A percentile compares a stretch with the other conserved stretches of the same genome.
These are phyloP conservation scores for Monopterus albus DNA, from an alignment of 2,113 vertebrate genomes.

Conservation along the genomic window DNA sequence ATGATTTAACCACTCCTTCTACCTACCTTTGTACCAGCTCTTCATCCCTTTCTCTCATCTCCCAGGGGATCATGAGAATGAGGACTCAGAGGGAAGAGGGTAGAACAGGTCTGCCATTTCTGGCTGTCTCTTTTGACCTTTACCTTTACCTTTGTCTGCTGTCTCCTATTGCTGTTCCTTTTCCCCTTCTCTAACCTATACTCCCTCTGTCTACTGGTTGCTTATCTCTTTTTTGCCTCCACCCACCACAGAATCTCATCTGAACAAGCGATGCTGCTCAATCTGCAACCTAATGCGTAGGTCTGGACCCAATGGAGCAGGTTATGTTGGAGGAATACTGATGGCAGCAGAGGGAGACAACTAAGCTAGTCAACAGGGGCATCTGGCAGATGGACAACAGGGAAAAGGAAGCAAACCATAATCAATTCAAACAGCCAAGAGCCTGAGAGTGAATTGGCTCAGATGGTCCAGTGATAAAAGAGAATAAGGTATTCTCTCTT, in stretches of 20 bases:
- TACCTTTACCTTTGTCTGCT: conserved; percentile 55
- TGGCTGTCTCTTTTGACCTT: conserved; percentile 62
- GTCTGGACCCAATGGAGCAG: conserved; percentile 45
- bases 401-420: conserved; percentile 32
- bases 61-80: conserved; percentile 47
- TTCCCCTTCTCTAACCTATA: not conserved
- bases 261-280: conserved; percentile 51
- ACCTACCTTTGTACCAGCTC: conserved; percentile 17
- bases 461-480: conserved; percentile 47
- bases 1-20: conserved; percentile 63
- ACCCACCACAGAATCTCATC: conserved; percentile 34
- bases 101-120: conserved; percentile 28
- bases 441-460: conserved; percentile 61
- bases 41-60: conserved; percentile 34
- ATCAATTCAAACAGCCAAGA: conserved; percentile 59
- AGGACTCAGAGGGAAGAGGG: conserved; percentile 43
- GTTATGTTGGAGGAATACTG: conserved; percentile 62
- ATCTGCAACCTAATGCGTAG: conserved; percentile 57
- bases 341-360: conserved; percentile 37
- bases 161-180: not conserved
- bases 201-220: conserved; percentile 21
- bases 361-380: conserved; percentile 34
- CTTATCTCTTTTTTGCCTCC: conserved; percentile 16
- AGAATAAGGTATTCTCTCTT: conserved; percentile 21
- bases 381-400: conserved; percentile 51